Percentiles rank a stretch among this genome's conserved stretches.
phyloP scores from a whole-genome alignment of 2,797 vertebrate species.

The Protosalanx chinensis region DNA sequence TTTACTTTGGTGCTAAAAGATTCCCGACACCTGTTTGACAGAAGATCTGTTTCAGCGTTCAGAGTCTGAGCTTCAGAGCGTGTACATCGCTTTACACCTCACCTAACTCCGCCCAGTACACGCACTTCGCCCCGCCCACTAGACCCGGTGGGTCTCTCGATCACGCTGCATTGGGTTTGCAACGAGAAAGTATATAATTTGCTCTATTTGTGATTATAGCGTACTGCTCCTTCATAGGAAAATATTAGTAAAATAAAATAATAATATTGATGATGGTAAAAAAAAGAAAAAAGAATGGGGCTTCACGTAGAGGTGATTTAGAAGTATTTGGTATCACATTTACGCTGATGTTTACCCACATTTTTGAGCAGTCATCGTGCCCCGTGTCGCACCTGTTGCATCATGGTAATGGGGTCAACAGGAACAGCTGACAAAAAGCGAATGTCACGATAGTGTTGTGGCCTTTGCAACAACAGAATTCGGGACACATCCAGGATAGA shows the following conservation, averaged over 20 bases:
- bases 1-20: neutral
- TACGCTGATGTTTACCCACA: no score
- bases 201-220: no score
- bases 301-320: no score
- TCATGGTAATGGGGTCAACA: conserved; percentile 18
- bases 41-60: conserved; percentile 28
- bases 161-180: neutral
- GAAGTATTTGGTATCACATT: no score
- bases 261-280: no score
- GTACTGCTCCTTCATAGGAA: no score
- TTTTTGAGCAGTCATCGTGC: neutral
- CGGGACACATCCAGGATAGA: no score
- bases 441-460: neutral
- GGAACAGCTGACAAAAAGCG: conserved; percentile 17
- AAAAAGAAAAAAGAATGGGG: no score
- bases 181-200: no score
- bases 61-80: neutral
- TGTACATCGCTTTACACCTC: neutral
- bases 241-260: no score
- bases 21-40: conserved; percentile 63
- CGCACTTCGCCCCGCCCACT: neutral
- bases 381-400: conserved; percentile 9
- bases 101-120: conserved; percentile 57
- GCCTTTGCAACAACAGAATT: neutral
- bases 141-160: neutral